Evolutionary conservation across 2,113 vertebrate genomes (phyloP).

Genomic region (Equus przewalskii): DNA sequence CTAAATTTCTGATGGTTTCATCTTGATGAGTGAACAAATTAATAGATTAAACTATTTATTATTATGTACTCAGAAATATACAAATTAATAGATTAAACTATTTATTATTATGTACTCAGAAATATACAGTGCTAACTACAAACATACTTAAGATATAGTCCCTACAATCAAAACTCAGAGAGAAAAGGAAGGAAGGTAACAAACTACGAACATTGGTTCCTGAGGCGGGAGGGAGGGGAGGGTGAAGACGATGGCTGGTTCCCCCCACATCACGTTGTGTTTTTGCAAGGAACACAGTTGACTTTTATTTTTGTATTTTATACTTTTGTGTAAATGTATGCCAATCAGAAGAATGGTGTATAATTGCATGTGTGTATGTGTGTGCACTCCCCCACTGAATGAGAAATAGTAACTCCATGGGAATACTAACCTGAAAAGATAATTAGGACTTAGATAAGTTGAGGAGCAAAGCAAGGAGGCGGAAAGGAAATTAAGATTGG

Average conservation of each 20-base stretch:
- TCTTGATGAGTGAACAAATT: not conserved
- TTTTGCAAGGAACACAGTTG: not conserved
- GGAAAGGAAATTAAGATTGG: not conserved
- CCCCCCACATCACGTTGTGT: not conserved
- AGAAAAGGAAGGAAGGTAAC: not conserved
- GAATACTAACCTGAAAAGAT: not conserved
- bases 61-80: not conserved
- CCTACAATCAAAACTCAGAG: not conserved
- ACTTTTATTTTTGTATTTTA: constrained; percentile 24
- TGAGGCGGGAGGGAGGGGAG: not conserved
- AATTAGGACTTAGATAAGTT: not conserved
- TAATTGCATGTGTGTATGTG: not conserved
- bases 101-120: not conserved
- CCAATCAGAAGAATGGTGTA: not conserved
- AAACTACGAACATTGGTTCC: not conserved
- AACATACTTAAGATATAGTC: not conserved
- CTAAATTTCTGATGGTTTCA: not conserved
- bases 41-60: constrained; percentile 21
- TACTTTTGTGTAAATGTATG: not conserved
- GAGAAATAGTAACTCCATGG: not conserved
- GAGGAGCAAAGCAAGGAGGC: not conserved
- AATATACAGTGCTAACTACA: not conserved
- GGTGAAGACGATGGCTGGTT: not conserved
- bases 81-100: not conserved
- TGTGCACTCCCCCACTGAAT: not conserved